phyloP scores from a whole-genome alignment of 2,113 vertebrate species.

The Eublepharis macularius region DNA sequence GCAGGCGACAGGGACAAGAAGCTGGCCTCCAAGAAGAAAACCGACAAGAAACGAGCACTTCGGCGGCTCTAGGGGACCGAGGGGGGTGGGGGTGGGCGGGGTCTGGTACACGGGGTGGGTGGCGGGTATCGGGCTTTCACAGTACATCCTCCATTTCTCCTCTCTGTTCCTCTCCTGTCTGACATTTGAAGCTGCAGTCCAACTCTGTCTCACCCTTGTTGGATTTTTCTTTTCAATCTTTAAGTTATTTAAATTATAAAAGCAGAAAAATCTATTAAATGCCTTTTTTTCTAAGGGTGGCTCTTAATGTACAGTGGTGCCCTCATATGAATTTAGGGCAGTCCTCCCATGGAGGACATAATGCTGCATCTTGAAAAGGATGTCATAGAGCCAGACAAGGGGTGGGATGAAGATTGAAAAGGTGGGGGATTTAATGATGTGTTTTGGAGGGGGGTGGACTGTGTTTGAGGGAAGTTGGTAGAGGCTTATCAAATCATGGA shows the following conservation, averaged over 20 bases:
- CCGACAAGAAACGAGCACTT: conserved; percentile 91
- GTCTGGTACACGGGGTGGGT: background rate
- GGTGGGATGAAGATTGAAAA: no score
- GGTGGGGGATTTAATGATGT: background rate
- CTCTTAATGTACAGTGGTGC: background rate
- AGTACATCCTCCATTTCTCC: conserved; percentile 19
- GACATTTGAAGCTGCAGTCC: conserved; percentile 27
- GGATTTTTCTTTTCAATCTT: conserved; percentile 14
- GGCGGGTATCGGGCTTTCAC: conserved; percentile 5
- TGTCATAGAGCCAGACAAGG: no score
- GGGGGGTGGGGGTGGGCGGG: background rate
- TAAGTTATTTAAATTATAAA: conserved; percentile 46
- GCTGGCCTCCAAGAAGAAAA: conserved; percentile 87
- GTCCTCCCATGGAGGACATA: background rate
- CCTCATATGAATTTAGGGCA: background rate
- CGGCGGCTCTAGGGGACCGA: conserved; percentile 81
- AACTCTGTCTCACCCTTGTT: conserved; percentile 23
- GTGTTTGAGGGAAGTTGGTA: background rate
- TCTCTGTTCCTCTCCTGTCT: conserved; percentile 1
- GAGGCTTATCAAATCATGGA: background rate
- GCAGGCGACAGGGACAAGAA: conserved; percentile 85
- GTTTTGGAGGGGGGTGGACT: no score
- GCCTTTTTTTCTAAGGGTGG: conserved; percentile 26
- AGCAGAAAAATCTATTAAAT: conserved; percentile 42
- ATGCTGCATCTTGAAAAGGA: background rate